Evolutionary conservation across 2,888 invertebrate species (phyloP).

Genomic region (Oscheius sp.): DNA sequence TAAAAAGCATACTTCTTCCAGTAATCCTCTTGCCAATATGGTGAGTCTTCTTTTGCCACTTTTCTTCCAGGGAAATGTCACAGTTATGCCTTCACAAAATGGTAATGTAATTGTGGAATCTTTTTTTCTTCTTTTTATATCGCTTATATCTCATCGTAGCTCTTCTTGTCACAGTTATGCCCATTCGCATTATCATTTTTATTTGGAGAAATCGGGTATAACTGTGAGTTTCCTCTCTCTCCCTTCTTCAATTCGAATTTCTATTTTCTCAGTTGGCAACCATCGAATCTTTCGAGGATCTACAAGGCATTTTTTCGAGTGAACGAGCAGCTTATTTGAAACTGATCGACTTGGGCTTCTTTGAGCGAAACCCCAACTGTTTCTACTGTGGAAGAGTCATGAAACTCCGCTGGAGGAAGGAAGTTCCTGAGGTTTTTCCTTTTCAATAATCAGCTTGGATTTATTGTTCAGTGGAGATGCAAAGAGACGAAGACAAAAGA

Average conservation of each 20-base stretch:
- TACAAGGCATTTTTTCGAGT: neutral
- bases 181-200: neutral
- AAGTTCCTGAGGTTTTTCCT: slow-evolving; percentile 1
- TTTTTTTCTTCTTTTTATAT: neutral
- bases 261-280: neutral
- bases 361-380: neutral
- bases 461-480: slow-evolving; percentile 16
- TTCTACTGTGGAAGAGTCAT: slow-evolving; percentile 1
- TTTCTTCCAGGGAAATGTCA: neutral
- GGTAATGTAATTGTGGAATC: neutral
- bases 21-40: neutral
- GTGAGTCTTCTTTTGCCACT: neutral
- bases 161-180: neutral
- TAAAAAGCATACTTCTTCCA: slow-evolving; percentile 7
- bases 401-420: slow-evolving; percentile 2
- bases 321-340: neutral
- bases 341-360: slow-evolving; percentile 3
- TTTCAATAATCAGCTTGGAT: neutral
- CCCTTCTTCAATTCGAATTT: neutral
- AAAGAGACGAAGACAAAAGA: neutral
- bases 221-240: neutral
- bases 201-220: neutral
- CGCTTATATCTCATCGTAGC: neutral
- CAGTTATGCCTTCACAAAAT: slow-evolving; percentile 13
- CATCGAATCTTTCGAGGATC: neutral